Evolutionary conservation across 2,888 invertebrate species (phyloP).

Genomic region (Salpingus planirostris): DNA sequence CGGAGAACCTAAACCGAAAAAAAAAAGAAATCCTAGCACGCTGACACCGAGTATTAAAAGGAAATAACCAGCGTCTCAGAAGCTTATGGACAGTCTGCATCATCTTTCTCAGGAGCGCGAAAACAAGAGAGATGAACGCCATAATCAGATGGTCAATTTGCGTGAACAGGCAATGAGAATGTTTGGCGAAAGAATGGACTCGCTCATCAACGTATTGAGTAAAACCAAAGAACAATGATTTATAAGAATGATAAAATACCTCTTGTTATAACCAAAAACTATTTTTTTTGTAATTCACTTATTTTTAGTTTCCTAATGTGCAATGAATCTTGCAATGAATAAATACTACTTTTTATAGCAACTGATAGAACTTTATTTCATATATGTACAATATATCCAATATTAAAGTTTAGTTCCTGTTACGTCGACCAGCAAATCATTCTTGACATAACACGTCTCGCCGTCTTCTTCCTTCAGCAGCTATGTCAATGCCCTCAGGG

Average conservation of each 20-base stretch:
- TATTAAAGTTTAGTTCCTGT: too few species aligned
- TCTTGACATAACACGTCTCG: background rate
- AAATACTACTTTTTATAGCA: background rate
- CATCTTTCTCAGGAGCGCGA: background rate
- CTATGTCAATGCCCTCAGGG: background rate
- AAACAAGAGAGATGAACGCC: background rate
- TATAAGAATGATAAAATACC: too few species aligned
- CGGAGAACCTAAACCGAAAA: background rate
- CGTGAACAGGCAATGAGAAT: background rate
- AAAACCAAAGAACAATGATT: background rate
- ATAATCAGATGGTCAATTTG: background rate
- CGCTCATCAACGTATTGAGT: background rate
- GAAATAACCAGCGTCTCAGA: background rate
- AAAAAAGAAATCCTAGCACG: background rate
- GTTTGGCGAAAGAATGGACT: background rate
- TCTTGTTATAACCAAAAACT: too few species aligned
- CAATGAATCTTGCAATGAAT: too few species aligned
- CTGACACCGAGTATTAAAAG: background rate
- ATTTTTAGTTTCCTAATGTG: too few species aligned
- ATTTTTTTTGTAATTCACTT: too few species aligned
- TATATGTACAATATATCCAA: too few species aligned
- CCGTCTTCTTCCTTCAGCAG: background rate
- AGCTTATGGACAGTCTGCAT: background rate
- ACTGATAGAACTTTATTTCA: too few species aligned
- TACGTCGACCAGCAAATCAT: background rate